Evolutionary conservation across 1,140 invertebrate species (phyloP), one percentile per base, ranked within the genome.

Genomic region (Hylyphantes graminicola): DNA sequence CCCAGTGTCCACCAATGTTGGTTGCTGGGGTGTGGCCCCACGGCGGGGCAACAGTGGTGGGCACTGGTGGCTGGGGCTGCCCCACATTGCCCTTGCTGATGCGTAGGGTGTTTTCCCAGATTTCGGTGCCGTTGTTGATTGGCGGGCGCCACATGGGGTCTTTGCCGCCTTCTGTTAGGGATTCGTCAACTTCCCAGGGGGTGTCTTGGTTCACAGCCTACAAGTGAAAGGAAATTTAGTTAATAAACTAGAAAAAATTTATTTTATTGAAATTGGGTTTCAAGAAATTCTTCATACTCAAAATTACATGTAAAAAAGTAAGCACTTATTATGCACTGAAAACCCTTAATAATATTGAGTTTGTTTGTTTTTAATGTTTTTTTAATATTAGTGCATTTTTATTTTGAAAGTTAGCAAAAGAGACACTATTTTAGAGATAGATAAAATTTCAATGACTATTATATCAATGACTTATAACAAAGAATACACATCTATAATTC

Each of bases 1-100:
- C 96, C 96, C 96, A 97, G 2, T 95, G 97, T 11, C 96, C 96
- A 55, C 96, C 96, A 86, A 96, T 95, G 88, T 97, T 96, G 0
- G 94, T 95, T 0, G 95, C 94, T 0, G 96, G 96, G 3, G 95
- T 97, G 87, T 97, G 96, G 54, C 95, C 95, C 96, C 96, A 97
- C 1, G 95, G 95, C 21, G 86, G 87, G n/a, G 57, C 53, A n/a
- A 55, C 54, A 9, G 59, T 21, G 51, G 78, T 61, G 13, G 82
- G 10, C 7, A 67, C 13, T 13, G 64, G 48, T 15, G 48, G 19
- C 12, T 13, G 57, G 51, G 17, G 35, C 64, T n/a, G n/a, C n/a
- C 50, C 19, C 12, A 65, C 51, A 35, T 35, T 35, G 12, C 61
- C 54, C 21, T 53, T 64, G 48, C 63, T 70, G 87, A 89, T 68